Evolutionary conservation across 2,113 vertebrate species (phyloP).

Genomic region (Anhinga rufa): DNA sequence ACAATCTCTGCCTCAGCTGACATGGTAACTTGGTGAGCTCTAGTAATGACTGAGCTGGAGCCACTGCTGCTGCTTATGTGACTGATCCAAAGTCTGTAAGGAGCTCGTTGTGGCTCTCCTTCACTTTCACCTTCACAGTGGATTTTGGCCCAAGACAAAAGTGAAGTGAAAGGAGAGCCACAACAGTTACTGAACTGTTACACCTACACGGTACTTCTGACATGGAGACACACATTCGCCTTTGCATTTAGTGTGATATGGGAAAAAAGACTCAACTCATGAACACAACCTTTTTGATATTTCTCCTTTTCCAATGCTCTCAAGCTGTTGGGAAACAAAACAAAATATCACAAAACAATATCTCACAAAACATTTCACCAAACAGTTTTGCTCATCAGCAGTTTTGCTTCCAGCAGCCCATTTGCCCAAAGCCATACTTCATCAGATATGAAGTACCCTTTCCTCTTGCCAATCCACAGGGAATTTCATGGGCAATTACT

Average conservation of each 20-base stretch:
- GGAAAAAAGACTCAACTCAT: not conserved
- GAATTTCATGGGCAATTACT: conserved; percentile 16
- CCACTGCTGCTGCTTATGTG: not conserved
- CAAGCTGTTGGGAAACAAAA: not conserved
- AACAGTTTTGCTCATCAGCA: not conserved
- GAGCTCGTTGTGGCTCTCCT: not conserved
- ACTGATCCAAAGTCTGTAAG: not conserved
- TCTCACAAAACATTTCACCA: not conserved
- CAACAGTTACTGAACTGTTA: not conserved
- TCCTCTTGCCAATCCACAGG: not conserved
- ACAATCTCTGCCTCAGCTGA: not conserved
- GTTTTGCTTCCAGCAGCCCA: not conserved
- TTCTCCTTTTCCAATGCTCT: not conserved
- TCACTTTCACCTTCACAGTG: not conserved
- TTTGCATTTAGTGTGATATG: not conserved
- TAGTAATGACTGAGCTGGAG: not conserved
- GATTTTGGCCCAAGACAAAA: not conserved
- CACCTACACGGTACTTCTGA: not conserved
- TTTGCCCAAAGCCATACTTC: not conserved
- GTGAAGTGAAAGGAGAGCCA: not conserved
- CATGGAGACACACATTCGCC: not conserved
- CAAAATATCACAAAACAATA: not conserved
- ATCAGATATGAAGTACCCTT: not conserved
- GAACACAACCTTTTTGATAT: not conserved
- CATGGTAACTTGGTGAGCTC: not conserved